These are phyloP conservation scores for Nomada goodeniana DNA, from an alignment of 2,888 invertebrate genomes.

Conservation along the genomic window DNA sequence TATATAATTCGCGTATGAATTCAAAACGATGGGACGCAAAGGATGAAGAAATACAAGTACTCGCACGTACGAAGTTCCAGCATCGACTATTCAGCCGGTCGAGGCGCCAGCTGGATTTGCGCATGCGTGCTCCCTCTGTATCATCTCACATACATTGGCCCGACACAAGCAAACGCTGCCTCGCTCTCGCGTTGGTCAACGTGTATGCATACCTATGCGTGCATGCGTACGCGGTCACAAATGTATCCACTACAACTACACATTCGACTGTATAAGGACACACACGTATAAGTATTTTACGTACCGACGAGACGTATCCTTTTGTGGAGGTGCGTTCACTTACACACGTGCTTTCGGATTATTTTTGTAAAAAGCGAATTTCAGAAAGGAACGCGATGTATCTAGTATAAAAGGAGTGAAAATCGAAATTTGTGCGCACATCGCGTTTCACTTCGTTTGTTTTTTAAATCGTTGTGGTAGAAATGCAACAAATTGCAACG, in stretches of 20 bases:
- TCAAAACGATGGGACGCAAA: constrained; percentile 34
- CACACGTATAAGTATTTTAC: neutral
- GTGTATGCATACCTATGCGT: neutral
- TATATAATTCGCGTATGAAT: constrained; percentile 47
- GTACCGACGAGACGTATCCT: neutral
- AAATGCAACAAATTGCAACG: too few species aligned
- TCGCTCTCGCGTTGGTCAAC: neutral
- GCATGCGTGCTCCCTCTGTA: constrained; percentile 60
- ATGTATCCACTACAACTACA: neutral
- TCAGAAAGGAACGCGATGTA: neutral
- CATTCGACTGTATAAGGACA: neutral
- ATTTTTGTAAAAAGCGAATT: constrained; percentile 23
- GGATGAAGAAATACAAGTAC: constrained; percentile 50
- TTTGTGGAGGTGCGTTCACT: constrained; percentile 15
- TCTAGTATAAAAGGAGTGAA: neutral
- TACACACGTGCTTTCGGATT: neutral
- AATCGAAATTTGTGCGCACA: neutral
- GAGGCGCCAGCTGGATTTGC: constrained; percentile 68
- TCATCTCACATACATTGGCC: constrained; percentile 7
- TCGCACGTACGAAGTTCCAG: constrained; percentile 72
- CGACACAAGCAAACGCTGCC: neutral
- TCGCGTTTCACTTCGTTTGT: too few species aligned
- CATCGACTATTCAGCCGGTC: constrained; percentile 77
- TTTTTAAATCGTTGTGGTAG: too few species aligned
- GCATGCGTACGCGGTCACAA: neutral